Evolutionary conservation across 2,888 invertebrate genomes (phyloP), one percentile per base, ranked within the genome.

Genomic region (Hipparchia semele): DNA sequence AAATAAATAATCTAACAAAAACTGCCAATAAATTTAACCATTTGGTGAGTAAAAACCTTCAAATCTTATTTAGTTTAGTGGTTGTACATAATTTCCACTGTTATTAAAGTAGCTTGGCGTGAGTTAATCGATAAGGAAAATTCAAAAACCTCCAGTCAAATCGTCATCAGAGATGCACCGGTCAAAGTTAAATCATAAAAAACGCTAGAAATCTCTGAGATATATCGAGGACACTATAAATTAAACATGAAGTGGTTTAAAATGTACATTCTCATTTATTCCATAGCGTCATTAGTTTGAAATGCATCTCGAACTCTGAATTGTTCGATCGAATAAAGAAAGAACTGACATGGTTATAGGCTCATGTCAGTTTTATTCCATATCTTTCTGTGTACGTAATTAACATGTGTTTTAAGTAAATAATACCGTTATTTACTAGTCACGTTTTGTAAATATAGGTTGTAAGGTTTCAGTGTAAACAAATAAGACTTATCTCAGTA

Each of bases 1-100:
- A 91, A 90, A 89, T 91, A 92, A 90, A 92, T 91, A 91, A 86
- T 39, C 80, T 87, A 84, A 80, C 80, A 83, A 86, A 86, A 86
- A 88, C 83, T 83, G 84, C 86, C 83, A 84, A 84, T 80, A 82
- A 82, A 79, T 81, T 70, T 79, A 76, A 79, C 79, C 60, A 82
- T 86, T 88, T 83, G 90, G 92, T 93, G 77, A 92, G 92, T 91
- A 82, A 84, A 83, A 78, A 79, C 78, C 74, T 75, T 75, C 71
- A 70, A 75, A 73, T 51, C 49, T 46, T 53, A 62, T 71, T 72
- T 72, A 59, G 72, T 76, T 69, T 61, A 73, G 64, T 67, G 71
- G 69, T 58, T 56, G 61, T 70, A 65, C 13, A 58, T 7, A 46
- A 33, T 54, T 54, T 12, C 8, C n/a, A 49, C 6, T 5, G 53